Base-by-base conservation (phyloP, 2,797 vertebrate species). In the Salarias fasciatus region DNA sequence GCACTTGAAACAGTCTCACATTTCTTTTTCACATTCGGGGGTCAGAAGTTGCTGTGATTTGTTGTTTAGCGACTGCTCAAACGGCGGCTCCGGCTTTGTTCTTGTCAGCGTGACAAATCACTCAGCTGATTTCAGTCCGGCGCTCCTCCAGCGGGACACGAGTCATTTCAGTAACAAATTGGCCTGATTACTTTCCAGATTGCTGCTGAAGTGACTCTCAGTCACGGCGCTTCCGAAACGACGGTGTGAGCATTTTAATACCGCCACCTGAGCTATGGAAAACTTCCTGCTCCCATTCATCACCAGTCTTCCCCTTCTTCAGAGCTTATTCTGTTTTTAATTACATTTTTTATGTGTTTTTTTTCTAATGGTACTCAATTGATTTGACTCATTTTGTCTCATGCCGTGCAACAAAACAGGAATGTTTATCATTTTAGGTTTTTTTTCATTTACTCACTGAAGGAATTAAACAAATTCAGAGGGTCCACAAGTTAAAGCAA, bases 141-240 rank as follows among this genome's bases (percentile, higher is more conserved):
- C 75, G 4, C 67, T 62, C 53, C 87, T 79, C 68, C 45, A 5
- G 64, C 9, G 48, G 79, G 85, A 89, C 77, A 52, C 46, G 52
- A 87, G 75, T 87, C 80, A 86, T 89, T 90, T 87, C 79, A 82
- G 86, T 77, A 89, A 90, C 88, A 90, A 89, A 91, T 88, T 83
- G 81, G 73, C 56, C 65, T 77, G 79, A 90, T 90, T 88, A 84
- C 75, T 69, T 57, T 82, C 69, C 70, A 86, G 85, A 86, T 86
- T 84, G 84, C 79, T 44, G 74, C 75, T 77, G 78, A 90, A 86
- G 82, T 71, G 71, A 78, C 81, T 82, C 85, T 89, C 79, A 47
- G 78, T 88, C 87, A 88, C 72, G 63, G 68, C 46, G 63, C 43
- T 33, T 49, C 75, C 40, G 31, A 57, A 79, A 69, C 69, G 57